phyloP scores from a whole-genome alignment of 2,797 vertebrate species.

The Ataeniobius toweri region DNA sequence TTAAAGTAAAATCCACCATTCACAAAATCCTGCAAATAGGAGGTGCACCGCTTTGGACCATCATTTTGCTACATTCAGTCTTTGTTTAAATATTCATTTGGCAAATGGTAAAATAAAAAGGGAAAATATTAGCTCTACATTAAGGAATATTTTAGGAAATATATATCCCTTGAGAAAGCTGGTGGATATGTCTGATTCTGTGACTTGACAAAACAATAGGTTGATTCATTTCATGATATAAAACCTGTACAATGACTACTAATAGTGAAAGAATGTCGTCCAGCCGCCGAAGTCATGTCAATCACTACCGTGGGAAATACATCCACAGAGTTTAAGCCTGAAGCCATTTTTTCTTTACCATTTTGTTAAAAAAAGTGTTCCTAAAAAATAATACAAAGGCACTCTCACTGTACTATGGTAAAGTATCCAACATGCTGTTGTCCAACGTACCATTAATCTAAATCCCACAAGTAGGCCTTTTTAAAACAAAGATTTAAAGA shows the following conservation, averaged over 20 bases:
- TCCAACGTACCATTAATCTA: not conserved
- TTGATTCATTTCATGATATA: too few species aligned
- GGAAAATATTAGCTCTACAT: not conserved
- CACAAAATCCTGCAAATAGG: not conserved
- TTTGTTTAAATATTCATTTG: not conserved
- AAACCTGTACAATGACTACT: not conserved
- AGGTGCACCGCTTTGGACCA: not conserved
- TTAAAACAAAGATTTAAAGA: not conserved
- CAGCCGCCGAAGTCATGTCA: not conserved
- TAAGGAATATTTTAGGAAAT: not conserved
- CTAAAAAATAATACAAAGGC: not conserved
- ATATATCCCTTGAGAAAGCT: not conserved
- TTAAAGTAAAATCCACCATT: not conserved
- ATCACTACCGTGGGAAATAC: not conserved
- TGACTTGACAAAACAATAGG: not conserved
- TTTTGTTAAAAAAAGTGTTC: not conserved
- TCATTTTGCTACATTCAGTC: not conserved
- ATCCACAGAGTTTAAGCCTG: not conserved
- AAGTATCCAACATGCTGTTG: not conserved
- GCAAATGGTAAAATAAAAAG: not conserved
- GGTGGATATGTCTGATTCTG: not conserved
- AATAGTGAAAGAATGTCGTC: conserved; percentile 2
- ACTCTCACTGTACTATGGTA: not conserved
- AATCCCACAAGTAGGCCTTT: not conserved
- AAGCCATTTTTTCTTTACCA: not conserved